Conservation (phyloP, 1,140 invertebrate species). For the Drosophila pallidifrons region DNA sequence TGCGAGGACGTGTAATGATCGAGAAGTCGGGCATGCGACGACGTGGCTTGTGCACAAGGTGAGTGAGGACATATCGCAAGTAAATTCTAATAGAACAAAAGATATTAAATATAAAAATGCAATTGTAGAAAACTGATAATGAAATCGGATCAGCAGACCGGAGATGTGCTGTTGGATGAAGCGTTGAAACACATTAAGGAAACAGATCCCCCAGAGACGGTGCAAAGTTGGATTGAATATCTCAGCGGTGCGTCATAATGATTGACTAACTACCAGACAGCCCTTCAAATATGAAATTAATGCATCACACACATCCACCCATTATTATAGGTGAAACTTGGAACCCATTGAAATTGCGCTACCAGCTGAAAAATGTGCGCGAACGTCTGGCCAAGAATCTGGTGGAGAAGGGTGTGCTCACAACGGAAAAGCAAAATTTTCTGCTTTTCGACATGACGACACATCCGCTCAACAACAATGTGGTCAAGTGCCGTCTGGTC, state of each 20-base stretch:
- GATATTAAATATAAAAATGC: constrained; percentile 58
- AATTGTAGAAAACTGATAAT: constrained; percentile 86
- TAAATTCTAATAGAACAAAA: neutral
- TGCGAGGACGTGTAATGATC: constrained; percentile 97
- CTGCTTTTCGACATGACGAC: constrained; percentile 99
- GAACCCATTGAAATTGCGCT: constrained; percentile 99
- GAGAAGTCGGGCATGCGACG: constrained; percentile 98
- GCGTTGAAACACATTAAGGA: constrained; percentile 99
- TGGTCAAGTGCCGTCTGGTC: constrained; percentile 97
- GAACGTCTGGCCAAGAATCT: constrained; percentile 99
- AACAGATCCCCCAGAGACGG: constrained; percentile 98
- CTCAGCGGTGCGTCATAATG: constrained; percentile 91
- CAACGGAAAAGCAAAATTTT: constrained; percentile 99
- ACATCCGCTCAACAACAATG: constrained; percentile 98
- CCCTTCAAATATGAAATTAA: constrained; percentile 19
- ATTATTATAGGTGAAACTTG: constrained; percentile 96
- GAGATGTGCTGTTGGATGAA: constrained; percentile 99
- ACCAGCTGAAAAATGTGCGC: constrained; percentile 99
- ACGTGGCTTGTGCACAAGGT: constrained; percentile 94
- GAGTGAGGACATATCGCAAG: constrained; percentile 77
- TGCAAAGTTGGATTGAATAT: constrained; percentile 99
- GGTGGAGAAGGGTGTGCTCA: constrained; percentile 99
- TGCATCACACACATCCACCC: constrained; percentile 37
- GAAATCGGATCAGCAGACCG: constrained; percentile 94
- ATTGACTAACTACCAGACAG: constrained; percentile 61